phyloP scores from a whole-genome alignment of 1,140 invertebrate genomes.

The Leptonema lineaticorne region DNA sequence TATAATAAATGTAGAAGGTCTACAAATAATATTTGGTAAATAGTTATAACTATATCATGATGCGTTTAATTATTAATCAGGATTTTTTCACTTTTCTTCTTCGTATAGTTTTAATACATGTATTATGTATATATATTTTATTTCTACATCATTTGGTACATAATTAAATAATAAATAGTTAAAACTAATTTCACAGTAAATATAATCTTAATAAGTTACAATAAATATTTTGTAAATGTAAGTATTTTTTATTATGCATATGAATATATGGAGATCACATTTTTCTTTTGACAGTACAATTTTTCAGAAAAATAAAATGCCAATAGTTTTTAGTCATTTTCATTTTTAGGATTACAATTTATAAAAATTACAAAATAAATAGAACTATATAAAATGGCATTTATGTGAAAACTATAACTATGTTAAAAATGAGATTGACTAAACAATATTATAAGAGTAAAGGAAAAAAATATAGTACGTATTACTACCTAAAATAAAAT shows the following conservation, averaged over 20 bases:
- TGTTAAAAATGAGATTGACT: too few species aligned
- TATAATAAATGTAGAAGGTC: background rate
- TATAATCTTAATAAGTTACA: background rate
- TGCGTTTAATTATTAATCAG: background rate
- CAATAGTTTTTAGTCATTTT: background rate
- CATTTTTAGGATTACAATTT: background rate
- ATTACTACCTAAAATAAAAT: too few species aligned
- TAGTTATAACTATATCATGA: background rate
- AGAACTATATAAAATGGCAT: background rate
- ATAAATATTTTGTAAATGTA: background rate
- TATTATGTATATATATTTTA: background rate
- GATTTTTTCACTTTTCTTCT: too few species aligned
- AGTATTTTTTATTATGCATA: too few species aligned
- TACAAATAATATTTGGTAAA: slow-evolving; percentile 13
- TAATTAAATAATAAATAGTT: slow-evolving; percentile 1
- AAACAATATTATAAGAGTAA: background rate
- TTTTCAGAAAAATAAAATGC: too few species aligned
- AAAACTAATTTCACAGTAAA: background rate
- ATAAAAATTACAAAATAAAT: background rate
- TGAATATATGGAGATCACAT: slow-evolving; percentile 14
- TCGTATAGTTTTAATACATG: background rate
- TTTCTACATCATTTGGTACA: background rate
- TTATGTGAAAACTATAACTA: too few species aligned
- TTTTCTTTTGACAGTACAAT: too few species aligned
- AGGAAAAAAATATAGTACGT: background rate